Percentiles rank a stretch among this genome's conserved stretches.
Evolutionary conservation across 2,888 invertebrate species (phyloP).

Genomic region (Trichogramma evanescens): DNA sequence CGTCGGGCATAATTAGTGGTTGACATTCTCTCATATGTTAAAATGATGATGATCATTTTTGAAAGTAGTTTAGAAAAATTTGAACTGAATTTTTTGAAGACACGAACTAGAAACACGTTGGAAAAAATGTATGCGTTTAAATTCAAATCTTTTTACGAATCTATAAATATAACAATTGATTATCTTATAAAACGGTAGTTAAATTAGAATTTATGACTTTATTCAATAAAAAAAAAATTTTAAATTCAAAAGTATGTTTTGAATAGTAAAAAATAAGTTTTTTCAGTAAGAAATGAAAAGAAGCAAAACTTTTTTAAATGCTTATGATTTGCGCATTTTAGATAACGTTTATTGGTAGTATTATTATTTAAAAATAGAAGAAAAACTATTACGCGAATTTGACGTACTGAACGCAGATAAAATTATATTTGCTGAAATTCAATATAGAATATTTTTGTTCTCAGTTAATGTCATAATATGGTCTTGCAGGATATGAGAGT

Average conservation of each 20-base stretch:
- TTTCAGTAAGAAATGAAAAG: not conserved
- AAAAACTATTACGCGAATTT: not conserved
- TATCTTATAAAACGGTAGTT: not conserved
- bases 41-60: too few species aligned
- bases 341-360: not conserved
- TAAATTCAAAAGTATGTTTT: not conserved
- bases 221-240: not conserved
- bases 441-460: not conserved
- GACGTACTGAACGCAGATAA: not conserved
- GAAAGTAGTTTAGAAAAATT: too few species aligned
- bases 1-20: too few species aligned
- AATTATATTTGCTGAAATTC: not conserved
- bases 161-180: too few species aligned
- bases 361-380: not conserved
- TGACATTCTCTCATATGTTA: too few species aligned
- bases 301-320: not conserved
- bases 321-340: not conserved
- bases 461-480: too few species aligned
- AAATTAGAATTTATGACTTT: not conserved
- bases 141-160: too few species aligned
- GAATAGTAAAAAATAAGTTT: not conserved
- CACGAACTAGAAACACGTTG: too few species aligned
- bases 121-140: too few species aligned
- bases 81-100: too few species aligned
- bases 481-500: too few species aligned